These are phyloP conservation scores for Hypsibius dujardini DNA, from an alignment of 1,140 invertebrate species.

Conservation along the genomic window DNA sequence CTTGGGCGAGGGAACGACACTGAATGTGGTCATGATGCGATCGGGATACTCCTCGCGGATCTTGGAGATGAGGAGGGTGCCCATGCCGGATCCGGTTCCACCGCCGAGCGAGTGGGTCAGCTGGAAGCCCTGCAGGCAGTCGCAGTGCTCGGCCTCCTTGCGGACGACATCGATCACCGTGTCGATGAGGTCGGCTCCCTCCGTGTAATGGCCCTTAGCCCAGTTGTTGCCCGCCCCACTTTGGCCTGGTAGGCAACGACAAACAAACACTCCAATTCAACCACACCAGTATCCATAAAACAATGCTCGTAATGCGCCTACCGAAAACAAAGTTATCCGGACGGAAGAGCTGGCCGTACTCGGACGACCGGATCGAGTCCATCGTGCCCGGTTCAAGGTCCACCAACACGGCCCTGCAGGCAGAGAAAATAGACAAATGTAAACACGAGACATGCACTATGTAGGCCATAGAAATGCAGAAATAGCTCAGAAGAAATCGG, in stretches of 20 bases:
- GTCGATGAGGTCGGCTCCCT: slow-evolving; percentile 32
- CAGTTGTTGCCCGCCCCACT: slow-evolving; percentile 27
- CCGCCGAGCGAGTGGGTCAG: neutral
- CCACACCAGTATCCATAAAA: neutral
- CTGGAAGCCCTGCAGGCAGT: slow-evolving; percentile 4
- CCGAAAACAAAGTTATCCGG: slow-evolving; percentile 8
- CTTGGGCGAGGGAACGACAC: neutral
- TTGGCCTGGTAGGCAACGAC: slow-evolving; percentile 28
- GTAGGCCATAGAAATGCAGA: no score
- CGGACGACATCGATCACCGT: slow-evolving; percentile 56
- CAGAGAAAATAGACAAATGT: neutral
- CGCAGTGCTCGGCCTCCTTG: slow-evolving; percentile 62
- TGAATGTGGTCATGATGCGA: slow-evolving; percentile 9
- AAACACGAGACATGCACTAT: neutral
- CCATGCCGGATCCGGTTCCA: slow-evolving; percentile 26
- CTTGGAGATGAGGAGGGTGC: slow-evolving; percentile 23
- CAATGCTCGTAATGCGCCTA: neutral
- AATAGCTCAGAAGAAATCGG: no score
- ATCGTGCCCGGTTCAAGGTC: neutral
- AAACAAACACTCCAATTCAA: neutral
- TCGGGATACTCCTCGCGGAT: slow-evolving; percentile 1
- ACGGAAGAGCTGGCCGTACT: neutral
- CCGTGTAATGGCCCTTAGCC: neutral
- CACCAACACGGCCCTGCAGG: neutral
- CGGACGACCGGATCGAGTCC: neutral